Percentiles rank a stretch among this genome's conserved stretches.
Conservation (phyloP, 2,888 invertebrate species). For the Leucophora obtusa region DNA sequence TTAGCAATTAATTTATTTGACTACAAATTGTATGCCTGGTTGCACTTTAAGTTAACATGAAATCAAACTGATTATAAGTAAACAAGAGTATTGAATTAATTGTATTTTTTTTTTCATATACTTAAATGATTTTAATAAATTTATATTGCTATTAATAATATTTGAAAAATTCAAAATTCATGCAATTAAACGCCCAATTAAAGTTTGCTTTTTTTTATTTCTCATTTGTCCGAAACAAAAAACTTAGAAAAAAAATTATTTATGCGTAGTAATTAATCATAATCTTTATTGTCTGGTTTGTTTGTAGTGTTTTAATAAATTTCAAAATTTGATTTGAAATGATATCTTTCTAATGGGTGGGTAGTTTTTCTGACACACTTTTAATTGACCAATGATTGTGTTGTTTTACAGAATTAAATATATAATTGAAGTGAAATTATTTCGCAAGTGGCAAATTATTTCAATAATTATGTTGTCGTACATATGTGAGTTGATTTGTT, state of each 20-base stretch:
- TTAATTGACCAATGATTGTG: conserved; percentile 1
- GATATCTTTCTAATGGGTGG: conserved; percentile 20
- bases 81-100: neutral
- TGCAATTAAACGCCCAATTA: conserved; percentile 33
- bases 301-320: conserved; percentile 4
- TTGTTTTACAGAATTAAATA: neutral
- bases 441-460: conserved; percentile 25
- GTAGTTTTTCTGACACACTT: conserved; percentile 23
- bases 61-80: neutral
- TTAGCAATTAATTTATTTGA: conserved; percentile 10
- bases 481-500: conserved; percentile 2
- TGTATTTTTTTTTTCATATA: neutral
- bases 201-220: conserved; percentile 10
- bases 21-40: conserved; percentile 6
- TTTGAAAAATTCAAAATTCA: conserved; percentile 8
- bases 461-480: conserved; percentile 16
- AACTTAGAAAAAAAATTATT: conserved; percentile 19
- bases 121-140: neutral
- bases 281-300: conserved; percentile 14
- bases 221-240: neutral
- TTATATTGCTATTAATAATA: no score
- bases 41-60: conserved; percentile 1
- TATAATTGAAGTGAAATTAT: conserved; percentile 19
- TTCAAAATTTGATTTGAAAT: conserved; percentile 19
- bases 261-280: conserved; percentile 42